Evolutionary conservation across 2,113 vertebrate genomes (phyloP), one percentile per base, ranked within the genome.

Genomic region (Oreochromis aureus): DNA sequence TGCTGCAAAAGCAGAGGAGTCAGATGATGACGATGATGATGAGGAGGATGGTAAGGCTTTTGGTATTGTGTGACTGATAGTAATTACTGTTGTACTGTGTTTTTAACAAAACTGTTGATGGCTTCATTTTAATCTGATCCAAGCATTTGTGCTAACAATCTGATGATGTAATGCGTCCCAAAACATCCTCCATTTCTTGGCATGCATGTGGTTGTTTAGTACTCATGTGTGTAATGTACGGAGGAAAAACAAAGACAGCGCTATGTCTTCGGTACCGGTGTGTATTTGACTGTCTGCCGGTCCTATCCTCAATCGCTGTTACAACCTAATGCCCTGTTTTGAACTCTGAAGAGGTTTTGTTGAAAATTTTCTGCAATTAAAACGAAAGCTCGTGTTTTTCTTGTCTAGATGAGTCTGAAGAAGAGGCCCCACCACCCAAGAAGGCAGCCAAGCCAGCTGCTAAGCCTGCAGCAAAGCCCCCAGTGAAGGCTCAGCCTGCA

Each of bases 11-110:
- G 87, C 94, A 2, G 95, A 97, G 10, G 96, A 97, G 12, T 97
- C 96, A 0, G 97, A 97, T 1, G 97, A 97, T 0, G 97, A 97
- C 0, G 96, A 97, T 0, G 97, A 97, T 0, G 97, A 97, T 0
- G 97, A 97, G 0, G 97, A 97, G 0, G 97, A 97, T 3, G 97
- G 87, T 92, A 91, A 56, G 83, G 32, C 6, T 3, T 41, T 51
- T 66, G 6, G 13, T 63, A 3, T 2, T 13, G 27, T 34, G 32
- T 76, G 3, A 76, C 69, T 30, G 41, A 73, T 18, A 3, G 41
- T 30, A 76, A 48, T 76, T 46, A 18, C 22, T 3, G 4, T 11
- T 46, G 39, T 46, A 27, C 61, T 71, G 1, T 7, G 24, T 51
- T 78, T 51, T n/a, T 51, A 48, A 46, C 1, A 48, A 3, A 78